Evolutionary conservation across 2,113 vertebrate species (phyloP).

Genomic region (Hemicordylus capensis): DNA sequence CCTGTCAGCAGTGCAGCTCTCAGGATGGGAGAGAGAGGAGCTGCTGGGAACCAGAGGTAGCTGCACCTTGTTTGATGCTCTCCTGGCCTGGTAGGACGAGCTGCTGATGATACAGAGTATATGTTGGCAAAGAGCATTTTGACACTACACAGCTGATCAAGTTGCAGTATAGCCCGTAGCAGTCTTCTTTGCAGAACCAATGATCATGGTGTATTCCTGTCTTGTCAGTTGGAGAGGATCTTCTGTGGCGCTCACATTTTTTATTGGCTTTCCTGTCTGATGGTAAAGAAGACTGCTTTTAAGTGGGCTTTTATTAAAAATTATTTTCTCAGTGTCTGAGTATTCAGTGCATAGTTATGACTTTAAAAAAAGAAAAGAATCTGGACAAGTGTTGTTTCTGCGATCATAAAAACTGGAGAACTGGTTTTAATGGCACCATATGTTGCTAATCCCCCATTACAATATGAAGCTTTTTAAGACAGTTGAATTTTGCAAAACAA

Average conservation of each 20-base stretch:
- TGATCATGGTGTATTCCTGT: neutral
- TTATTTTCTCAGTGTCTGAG: neutral
- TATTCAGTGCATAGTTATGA: neutral
- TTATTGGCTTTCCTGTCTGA: neutral
- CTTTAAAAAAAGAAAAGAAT: too few species aligned
- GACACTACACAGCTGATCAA: neutral
- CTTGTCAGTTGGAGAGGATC: neutral
- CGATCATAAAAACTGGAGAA: neutral
- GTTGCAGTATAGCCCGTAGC: neutral
- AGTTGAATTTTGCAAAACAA: neutral
- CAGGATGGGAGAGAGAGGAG: too few species aligned
- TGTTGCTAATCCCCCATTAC: neutral
- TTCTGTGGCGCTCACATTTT: neutral
- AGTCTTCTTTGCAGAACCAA: neutral
- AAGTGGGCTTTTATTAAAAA: neutral
- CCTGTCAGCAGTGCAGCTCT: too few species aligned
- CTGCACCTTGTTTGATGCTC: too few species aligned
- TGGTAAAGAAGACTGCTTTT: neutral
- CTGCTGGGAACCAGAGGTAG: too few species aligned
- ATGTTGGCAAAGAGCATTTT: neutral
- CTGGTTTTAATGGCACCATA: neutral
- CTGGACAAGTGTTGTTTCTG: neutral
- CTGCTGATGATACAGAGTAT: neutral
- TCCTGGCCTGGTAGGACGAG: too few species aligned
- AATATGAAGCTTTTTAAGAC: neutral